phyloP scores from a whole-genome alignment of 2,113 vertebrate genomes.

The Pachyramphus minor region DNA sequence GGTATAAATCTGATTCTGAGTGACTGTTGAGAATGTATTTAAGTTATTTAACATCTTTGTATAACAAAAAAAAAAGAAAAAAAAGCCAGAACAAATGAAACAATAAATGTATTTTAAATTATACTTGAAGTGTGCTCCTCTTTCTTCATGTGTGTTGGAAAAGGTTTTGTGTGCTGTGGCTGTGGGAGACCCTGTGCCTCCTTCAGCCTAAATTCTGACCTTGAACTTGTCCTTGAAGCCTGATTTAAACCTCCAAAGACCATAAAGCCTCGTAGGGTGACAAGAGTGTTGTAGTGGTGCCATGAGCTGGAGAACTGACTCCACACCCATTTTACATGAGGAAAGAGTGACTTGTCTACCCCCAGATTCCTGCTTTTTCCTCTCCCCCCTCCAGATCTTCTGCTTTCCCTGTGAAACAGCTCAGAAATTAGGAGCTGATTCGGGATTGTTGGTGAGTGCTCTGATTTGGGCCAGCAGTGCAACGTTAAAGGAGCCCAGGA shows the following conservation, averaged over 20 bases:
- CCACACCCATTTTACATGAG: accelerated
- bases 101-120: slow-evolving; percentile 99
- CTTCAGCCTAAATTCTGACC: neutral
- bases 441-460: neutral
- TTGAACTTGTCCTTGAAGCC: neutral
- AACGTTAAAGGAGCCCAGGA: neutral
- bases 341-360: neutral
- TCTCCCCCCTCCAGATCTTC: no score
- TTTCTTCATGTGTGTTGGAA: neutral
- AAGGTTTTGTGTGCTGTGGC: neutral
- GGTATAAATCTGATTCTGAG: slow-evolving; percentile 95
- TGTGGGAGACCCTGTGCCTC: neutral
- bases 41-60: slow-evolving; percentile 99
- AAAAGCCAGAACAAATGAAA: slow-evolving; percentile 90
- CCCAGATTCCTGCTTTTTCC: neutral
- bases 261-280: neutral
- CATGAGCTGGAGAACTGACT: neutral
- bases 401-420: neutral
- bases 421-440: neutral
- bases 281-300: neutral
- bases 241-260: neutral
- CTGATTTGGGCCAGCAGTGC: neutral
- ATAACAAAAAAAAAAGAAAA: slow-evolving; percentile 83
- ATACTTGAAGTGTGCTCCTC: slow-evolving; percentile 44
- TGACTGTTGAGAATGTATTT: slow-evolving; percentile 99